Evolutionary conservation across 2,888 invertebrate species (phyloP), one percentile per base, ranked within the genome.

Genomic region (Empis stercorea): DNA sequence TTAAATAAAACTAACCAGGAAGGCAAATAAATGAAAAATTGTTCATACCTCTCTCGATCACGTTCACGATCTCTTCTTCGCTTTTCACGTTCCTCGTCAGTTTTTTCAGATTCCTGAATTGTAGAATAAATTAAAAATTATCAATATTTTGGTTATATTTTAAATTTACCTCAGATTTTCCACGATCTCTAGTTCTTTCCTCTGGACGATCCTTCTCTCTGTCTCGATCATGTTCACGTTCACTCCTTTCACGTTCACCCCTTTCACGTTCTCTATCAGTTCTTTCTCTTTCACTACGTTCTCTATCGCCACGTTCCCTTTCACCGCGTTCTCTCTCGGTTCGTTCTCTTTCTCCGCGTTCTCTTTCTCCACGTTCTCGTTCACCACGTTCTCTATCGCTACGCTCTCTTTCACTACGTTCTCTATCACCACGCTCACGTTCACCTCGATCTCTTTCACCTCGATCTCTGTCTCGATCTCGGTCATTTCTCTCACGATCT

Each of bases 221-320:
- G 49, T 56, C 56, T 9, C 52, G 51, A 0, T 65, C 65, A 2
- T 60, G 52, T 1, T 50, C 57, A 48, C 66, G 59, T 13, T 72
- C 71, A 17, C 54, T 52, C 40, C 47, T 66, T 63, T 42, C 72
- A 59, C 44, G 71, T 62, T 63, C 64, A 4, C 60, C n/a, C 40
- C 47, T 66, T 63, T 42, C 72, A 59, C 44, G 71, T 62, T 63
- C 64, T 3, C 60, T 57, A 15, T 58, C 61, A 13, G 54, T 52
- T 7, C 57, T 54, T 20, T 57, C 54, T 23, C 58, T 55, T 2
- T 7, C 48, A 48, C n/a, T 39, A n/a, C n/a, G 54, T 0, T 63
- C 64, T 48, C 61, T 58, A 5, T 66, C 66, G 11, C 64, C 59
- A 52, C 59, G 30, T 56, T 57, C 10, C 55, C 58, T 16, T 53